These are phyloP conservation scores for Ectobius pallidus DNA, from an alignment of 2,888 invertebrate genomes.

Conservation along the genomic window DNA sequence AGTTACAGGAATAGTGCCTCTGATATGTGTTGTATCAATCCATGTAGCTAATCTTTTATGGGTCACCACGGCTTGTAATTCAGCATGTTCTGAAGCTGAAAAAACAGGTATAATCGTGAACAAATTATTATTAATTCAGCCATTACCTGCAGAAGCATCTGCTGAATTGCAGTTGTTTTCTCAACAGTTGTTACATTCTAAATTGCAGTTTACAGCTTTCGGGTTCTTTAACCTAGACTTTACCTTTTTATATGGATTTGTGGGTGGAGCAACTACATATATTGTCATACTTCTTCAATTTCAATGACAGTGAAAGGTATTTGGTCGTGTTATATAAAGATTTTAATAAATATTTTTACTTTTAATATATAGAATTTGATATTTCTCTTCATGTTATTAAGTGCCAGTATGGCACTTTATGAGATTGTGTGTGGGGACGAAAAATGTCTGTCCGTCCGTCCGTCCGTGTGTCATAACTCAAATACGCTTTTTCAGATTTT, in stretches of 20 bases:
- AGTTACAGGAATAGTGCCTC: background rate
- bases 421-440: too few species aligned
- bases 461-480: too few species aligned
- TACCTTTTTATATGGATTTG: constrained; percentile 1
- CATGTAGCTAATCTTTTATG: background rate
- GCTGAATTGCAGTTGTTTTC: background rate
- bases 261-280: constrained; percentile 5
- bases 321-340: too few species aligned
- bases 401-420: too few species aligned
- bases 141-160: background rate
- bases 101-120: background rate
- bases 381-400: too few species aligned
- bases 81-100: background rate
- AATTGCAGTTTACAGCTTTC: background rate
- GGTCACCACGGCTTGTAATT: background rate
- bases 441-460: too few species aligned
- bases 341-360: too few species aligned
- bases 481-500: too few species aligned
- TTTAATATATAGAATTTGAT: too few species aligned
- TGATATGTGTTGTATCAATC: background rate
- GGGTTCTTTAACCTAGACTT: background rate
- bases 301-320: too few species aligned
- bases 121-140: background rate
- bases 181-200: background rate
- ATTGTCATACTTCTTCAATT: constrained; percentile 13